Percentiles rank a stretch among this genome's conserved stretches.
Conservation (phyloP, 2,797 vertebrate genomes). For the Trachops cirrhosus region DNA sequence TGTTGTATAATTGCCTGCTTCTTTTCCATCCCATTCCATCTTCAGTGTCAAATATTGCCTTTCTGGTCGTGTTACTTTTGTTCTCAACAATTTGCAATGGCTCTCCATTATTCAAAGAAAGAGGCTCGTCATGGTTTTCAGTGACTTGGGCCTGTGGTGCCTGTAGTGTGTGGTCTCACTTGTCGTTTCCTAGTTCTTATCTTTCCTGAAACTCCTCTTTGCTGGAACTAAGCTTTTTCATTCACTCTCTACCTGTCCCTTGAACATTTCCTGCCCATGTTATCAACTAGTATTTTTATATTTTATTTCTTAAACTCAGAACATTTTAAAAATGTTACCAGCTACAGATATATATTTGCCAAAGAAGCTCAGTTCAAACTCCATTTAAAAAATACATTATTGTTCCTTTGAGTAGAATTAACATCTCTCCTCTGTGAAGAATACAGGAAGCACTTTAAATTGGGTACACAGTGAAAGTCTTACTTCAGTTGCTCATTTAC, state of each 20-base stretch:
- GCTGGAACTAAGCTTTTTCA: not conserved
- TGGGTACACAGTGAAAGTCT: not conserved
- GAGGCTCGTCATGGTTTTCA: not conserved
- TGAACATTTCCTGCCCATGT: not conserved
- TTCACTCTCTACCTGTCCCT: not conserved
- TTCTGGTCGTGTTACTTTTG: not conserved
- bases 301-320: not conserved
- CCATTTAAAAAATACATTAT: not conserved
- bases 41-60: not conserved
- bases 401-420: not conserved
- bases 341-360: not conserved
- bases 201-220: not conserved
- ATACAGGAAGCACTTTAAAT: not conserved
- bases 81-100: not conserved
- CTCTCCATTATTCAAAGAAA: not conserved
- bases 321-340: not conserved
- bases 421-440: not conserved
- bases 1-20: not conserved
- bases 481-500: not conserved
- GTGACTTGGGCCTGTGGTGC: fast-evolving
- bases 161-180: fast-evolving
- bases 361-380: not conserved
- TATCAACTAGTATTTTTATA: not conserved
- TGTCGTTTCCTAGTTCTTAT: not conserved
- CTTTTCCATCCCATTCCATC: not conserved